A percentile compares a stretch with the other conserved stretches of the same genome.
phyloP scores from a whole-genome alignment of 2,797 vertebrate genomes.

The Sorex maritimensis region DNA sequence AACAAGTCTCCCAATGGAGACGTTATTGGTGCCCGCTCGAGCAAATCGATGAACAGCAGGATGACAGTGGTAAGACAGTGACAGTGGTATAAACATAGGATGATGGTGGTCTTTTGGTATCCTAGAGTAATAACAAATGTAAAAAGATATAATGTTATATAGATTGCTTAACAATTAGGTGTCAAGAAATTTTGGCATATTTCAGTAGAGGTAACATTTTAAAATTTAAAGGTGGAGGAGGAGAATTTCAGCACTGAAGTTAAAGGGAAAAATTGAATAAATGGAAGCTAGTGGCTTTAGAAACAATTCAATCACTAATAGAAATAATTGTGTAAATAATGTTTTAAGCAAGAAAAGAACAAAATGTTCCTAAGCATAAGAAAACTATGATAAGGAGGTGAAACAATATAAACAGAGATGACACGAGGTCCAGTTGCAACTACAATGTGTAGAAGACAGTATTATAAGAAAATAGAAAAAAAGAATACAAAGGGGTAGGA shows the following conservation, averaged over 20 bases:
- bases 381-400: background rate
- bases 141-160: background rate
- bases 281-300: background rate
- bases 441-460: too few relatives aligned
- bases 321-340: background rate
- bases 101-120: background rate
- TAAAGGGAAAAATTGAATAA: background rate
- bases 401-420: too few relatives aligned
- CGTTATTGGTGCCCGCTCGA: too few relatives aligned
- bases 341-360: background rate
- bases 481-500: too few relatives aligned
- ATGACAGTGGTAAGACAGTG: too few relatives aligned
- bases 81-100: too few relatives aligned
- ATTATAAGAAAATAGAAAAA: too few relatives aligned
- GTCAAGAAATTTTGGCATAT: background rate
- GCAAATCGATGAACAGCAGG: too few relatives aligned
- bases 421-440: too few relatives aligned
- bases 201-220: background rate
- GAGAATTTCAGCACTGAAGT: background rate
- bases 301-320: background rate
- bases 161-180: background rate
- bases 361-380: background rate
- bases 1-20: too few relatives aligned
- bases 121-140: background rate
- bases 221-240: background rate